A percentile compares a stretch with the other conserved stretches of the same genome.
Evolutionary conservation across 2,797 vertebrate genomes (phyloP).

Genomic region (Brachymystax lenok): DNA sequence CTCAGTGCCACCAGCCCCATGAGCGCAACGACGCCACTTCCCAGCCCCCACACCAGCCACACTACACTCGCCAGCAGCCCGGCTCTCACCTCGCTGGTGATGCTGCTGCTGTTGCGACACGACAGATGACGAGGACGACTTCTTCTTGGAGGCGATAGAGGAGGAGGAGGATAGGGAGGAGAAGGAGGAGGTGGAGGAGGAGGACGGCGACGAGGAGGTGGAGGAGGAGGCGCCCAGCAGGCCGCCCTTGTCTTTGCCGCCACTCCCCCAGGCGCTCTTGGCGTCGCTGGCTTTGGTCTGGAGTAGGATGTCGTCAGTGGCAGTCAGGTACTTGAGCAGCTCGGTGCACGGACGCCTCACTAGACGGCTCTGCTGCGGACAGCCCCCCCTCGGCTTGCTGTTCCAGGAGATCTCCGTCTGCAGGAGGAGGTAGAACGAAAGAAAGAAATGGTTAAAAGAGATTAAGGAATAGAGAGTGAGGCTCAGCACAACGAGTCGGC

Average conservation of each 20-base stretch:
- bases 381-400: slow-evolving; percentile 91
- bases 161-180: slow-evolving; percentile 75
- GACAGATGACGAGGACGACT: slow-evolving; percentile 78
- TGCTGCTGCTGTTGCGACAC: slow-evolving; percentile 74
- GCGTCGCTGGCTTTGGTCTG: slow-evolving; percentile 86
- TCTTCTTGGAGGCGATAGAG: slow-evolving; percentile 92
- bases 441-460: slow-evolving; percentile 20
- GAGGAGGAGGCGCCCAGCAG: slow-evolving; percentile 74
- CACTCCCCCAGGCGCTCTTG: slow-evolving; percentile 77
- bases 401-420: slow-evolving; percentile 97
- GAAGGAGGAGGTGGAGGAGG: slow-evolving; percentile 75
- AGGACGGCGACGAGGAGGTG: slow-evolving; percentile 78
- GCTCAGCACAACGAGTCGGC: slow-evolving; percentile 49
- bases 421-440: neutral
- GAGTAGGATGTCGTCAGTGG: slow-evolving; percentile 92
- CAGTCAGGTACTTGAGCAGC: slow-evolving; percentile 99
- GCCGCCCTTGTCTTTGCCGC: slow-evolving; percentile 86
- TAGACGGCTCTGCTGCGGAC: slow-evolving; percentile 91
- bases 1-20: slow-evolving; percentile 60
- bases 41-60: slow-evolving; percentile 82
- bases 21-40: slow-evolving; percentile 79
- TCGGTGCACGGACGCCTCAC: slow-evolving; percentile 97
- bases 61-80: slow-evolving; percentile 66
- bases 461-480: slow-evolving; percentile 37
- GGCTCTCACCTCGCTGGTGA: slow-evolving; percentile 94